Conservation (phyloP, 2,888 invertebrate genomes). For the Odontocerum albicorne region DNA sequence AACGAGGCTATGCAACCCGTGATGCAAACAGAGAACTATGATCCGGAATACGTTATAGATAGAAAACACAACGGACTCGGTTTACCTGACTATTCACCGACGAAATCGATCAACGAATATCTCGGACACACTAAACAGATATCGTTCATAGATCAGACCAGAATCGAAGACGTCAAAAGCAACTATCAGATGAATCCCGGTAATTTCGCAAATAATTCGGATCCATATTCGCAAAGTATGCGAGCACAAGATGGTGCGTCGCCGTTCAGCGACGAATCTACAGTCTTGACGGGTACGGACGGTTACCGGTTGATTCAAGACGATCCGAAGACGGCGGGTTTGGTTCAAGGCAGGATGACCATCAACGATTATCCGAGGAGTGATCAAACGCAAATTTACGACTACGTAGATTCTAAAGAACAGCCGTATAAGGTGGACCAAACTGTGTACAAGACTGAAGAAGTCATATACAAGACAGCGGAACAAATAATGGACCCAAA, state of each 20-base stretch:
- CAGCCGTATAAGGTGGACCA: slow-evolving; percentile 15
- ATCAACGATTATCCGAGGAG: background rate
- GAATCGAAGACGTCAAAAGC: slow-evolving; percentile 8
- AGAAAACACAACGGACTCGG: slow-evolving; percentile 23
- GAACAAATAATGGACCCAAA: slow-evolving; percentile 4
- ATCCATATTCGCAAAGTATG: slow-evolving; percentile 29
- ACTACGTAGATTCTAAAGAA: slow-evolving; percentile 42
- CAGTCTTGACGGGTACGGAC: slow-evolving; percentile 25
- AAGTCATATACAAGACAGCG: background rate
- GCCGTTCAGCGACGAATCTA: slow-evolving; percentile 30
- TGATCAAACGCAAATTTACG: slow-evolving; percentile 27
- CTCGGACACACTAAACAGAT: slow-evolving; percentile 11
- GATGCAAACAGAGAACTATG: slow-evolving; percentile 17
- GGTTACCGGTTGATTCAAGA: slow-evolving; percentile 25
- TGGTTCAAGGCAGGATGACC: slow-evolving; percentile 16
- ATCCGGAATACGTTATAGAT: slow-evolving; percentile 29
- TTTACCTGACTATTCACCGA: slow-evolving; percentile 33
- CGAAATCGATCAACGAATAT: slow-evolving; percentile 32
- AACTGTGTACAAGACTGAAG: background rate
- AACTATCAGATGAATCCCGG: background rate
- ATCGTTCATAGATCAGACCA: slow-evolving; percentile 4
- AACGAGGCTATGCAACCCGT: slow-evolving; percentile 2
- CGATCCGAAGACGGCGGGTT: slow-evolving; percentile 10
- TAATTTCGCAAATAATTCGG: slow-evolving; percentile 34
- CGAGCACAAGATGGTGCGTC: slow-evolving; percentile 23